Percentiles rank a stretch among this genome's conserved stretches.
Conservation (phyloP, 2,113 vertebrate species). For the Clarias magur region DNA sequence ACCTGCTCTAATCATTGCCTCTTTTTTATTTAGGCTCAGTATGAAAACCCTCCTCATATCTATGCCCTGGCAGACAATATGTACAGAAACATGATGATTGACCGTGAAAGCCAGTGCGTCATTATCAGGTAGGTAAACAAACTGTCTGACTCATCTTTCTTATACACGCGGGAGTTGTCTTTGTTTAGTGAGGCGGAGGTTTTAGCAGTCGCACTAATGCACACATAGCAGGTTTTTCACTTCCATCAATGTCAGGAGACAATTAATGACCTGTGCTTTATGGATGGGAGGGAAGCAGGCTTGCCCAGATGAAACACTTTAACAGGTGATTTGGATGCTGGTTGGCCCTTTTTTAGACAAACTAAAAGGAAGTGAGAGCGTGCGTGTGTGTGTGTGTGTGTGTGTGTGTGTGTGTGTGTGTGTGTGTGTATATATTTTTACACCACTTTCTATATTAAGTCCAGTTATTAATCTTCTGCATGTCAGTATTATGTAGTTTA, state of each 20-base stretch:
- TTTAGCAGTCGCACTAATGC: constrained; percentile 14
- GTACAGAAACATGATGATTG: constrained; percentile 99
- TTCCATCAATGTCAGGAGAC: neutral
- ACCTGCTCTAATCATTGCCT: neutral
- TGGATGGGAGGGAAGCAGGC: constrained; percentile 47
- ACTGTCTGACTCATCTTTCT: neutral
- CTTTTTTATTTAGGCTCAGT: constrained; percentile 82
- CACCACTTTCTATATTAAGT: neutral
- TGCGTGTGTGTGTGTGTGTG: neutral
- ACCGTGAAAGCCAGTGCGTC: constrained; percentile 96
- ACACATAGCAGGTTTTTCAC: neutral
- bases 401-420: neutral
- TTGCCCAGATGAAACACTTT: constrained; percentile 57
- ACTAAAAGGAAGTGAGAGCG: neutral
- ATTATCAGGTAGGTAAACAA: constrained; percentile 88
- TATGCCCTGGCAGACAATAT: constrained; percentile 96
- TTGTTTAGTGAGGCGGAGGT: neutral
- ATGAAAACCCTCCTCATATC: constrained; percentile 98
- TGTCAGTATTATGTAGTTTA: neutral
- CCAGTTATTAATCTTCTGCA: neutral
- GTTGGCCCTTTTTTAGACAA: neutral
- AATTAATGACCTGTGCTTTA: constrained; percentile 22
- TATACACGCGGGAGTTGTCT: neutral
- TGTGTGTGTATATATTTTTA: neutral
- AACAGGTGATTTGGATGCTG: neutral